Base-by-base conservation (phyloP, 2,113 vertebrate species). In the Thamnophis sirtalis region DNA sequence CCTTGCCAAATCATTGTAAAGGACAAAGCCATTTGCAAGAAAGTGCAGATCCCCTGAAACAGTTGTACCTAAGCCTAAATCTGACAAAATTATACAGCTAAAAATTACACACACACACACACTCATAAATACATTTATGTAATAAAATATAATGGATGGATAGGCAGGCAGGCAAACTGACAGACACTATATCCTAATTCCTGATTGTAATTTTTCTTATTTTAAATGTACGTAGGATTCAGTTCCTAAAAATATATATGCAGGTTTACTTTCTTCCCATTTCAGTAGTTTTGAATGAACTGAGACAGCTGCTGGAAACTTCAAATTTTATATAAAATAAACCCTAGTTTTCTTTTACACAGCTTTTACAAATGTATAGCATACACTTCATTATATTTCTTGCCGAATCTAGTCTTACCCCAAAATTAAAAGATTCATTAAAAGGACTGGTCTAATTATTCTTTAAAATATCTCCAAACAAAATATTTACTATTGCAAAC, bases 141-240 rank as follows among this genome's bases (percentile, higher is more conserved):
- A 53, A 68, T 68, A 33, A 68, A 68, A 68, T 33, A 68, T 15
- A 33, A 68, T 33, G 28, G 63, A 68, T 68, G 28, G 28, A 33
- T n/a, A 33, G 13, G 2, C 11, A 15, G 63, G 5, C 11, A n/a
- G 10, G 26, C 60, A 68, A n/a, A 33, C 63, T 33, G 63, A 68
- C 1, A 4, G 6, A n/a, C 17, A 19, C 0, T 11, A 54, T 86
- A 88, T 91, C 85, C 21, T 13, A 94, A 84, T 86, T 91, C 90
- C 68, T 13, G 60, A 49, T 88, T 15, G 51, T 95, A 94, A 95
- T 94, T 97, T 94, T 96, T 93, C 94, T 94, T 91, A 86, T 38
- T 92, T 58, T 92, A 87, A 93, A 55, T 17, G 50, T 68, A 38
- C 92, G 60, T 87, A 51, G 92, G 4, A 26, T 80, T 19, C 26